A percentile compares a stretch with the other conserved stretches of the same genome.
phyloP scores from a whole-genome alignment of 1,140 invertebrate genomes.

The Triops longicaudatus region DNA sequence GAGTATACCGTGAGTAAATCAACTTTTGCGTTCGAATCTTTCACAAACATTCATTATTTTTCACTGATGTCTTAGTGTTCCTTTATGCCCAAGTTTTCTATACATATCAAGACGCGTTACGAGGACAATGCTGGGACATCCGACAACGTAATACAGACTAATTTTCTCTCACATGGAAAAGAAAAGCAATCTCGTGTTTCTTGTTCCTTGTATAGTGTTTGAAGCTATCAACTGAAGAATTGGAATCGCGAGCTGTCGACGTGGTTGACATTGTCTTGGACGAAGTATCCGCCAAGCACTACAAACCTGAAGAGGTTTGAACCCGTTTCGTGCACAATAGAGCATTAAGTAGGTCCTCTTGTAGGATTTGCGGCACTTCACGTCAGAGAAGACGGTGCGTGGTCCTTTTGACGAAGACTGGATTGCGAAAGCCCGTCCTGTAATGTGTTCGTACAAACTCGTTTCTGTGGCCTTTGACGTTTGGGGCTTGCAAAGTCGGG shows the following conservation, averaged over 20 bases:
- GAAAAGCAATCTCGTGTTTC: neutral
- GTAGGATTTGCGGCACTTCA: conserved; percentile 35
- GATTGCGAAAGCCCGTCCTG: conserved; percentile 65
- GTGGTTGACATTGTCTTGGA: conserved; percentile 81
- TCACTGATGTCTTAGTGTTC: conserved; percentile 64
- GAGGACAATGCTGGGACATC: conserved; percentile 79
- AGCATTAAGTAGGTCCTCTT: neutral
- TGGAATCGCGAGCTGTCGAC: conserved; percentile 64
- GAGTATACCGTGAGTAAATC: conserved; percentile 44
- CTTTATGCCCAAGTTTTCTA: conserved; percentile 78
- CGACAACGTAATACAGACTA: conserved; percentile 65
- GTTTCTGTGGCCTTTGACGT: conserved; percentile 83
- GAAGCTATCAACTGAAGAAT: conserved; percentile 59
- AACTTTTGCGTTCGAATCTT: neutral
- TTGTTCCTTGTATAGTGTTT: conserved; percentile 52
- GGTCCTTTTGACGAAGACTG: conserved; percentile 59
- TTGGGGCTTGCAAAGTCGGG: conserved; percentile 81
- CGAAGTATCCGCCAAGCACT: conserved; percentile 72
- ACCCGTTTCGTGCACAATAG: neutral
- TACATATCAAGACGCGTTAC: conserved; percentile 80
- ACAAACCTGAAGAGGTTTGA: conserved; percentile 70
- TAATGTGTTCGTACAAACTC: conserved; percentile 91
- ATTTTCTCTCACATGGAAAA: neutral
- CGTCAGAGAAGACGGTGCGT: conserved; percentile 35
- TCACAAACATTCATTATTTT: conserved; percentile 23